These are phyloP conservation scores for Cyclura pinguis DNA, from an alignment of 2,797 vertebrate species.

Conservation along the genomic window DNA sequence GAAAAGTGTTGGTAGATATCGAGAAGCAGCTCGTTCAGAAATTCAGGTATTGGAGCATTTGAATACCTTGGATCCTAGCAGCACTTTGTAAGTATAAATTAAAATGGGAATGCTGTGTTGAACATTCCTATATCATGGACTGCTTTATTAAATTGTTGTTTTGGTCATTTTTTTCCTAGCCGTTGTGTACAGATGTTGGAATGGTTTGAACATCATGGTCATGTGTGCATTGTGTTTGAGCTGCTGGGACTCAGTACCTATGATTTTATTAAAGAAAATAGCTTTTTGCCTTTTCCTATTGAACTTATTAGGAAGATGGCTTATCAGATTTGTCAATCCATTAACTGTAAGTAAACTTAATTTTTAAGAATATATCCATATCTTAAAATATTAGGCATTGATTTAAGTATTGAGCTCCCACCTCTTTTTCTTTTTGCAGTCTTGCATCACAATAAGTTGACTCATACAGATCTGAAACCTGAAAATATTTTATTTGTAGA, in stretches of 20 bases:
- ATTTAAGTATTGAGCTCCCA: slow-evolving; percentile 2
- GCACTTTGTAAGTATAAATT: slow-evolving; percentile 86
- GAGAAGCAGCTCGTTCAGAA: slow-evolving; percentile 95
- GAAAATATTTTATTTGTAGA: slow-evolving; percentile 98
- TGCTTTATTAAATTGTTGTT: slow-evolving; percentile 17
- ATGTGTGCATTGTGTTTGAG: slow-evolving; percentile 95
- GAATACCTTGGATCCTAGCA: slow-evolving; percentile 87
- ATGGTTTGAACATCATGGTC: slow-evolving; percentile 96
- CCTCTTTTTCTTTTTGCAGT: slow-evolving; percentile 81
- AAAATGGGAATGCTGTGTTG: not conserved
- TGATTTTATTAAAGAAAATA: slow-evolving; percentile 97
- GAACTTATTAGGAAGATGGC: slow-evolving; percentile 95
- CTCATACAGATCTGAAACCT: slow-evolving; percentile 97
- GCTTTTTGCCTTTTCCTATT: slow-evolving; percentile 93
- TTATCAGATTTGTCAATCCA: slow-evolving; percentile 91
- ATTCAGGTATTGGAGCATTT: slow-evolving; percentile 93
- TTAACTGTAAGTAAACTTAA: slow-evolving; percentile 88
- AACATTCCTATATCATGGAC: not conserved
- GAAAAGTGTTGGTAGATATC: slow-evolving; percentile 97
- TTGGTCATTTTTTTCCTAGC: slow-evolving; percentile 73
- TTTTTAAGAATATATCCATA: not conserved
- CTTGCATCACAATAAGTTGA: slow-evolving; percentile 95
- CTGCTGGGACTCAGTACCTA: slow-evolving; percentile 97
- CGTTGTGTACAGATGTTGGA: slow-evolving; percentile 95
- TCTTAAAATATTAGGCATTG: not conserved